A percentile compares a stretch with the other conserved stretches of the same genome.
Evolutionary conservation across 2,113 vertebrate genomes (phyloP).

Genomic region (Pomatorhinus ruficollis): DNA sequence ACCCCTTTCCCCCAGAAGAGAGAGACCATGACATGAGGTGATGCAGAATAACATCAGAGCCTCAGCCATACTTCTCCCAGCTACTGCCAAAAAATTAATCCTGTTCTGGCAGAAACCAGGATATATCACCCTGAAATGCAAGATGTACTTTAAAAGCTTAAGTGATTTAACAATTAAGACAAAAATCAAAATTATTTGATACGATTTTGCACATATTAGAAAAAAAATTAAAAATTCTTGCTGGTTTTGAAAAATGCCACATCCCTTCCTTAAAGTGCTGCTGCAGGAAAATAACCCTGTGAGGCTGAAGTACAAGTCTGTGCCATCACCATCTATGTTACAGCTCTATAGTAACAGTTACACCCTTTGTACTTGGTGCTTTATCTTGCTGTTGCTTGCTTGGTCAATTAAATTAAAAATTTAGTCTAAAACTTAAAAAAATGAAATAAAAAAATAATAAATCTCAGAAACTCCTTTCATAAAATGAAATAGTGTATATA

Average conservation of each 20-base stretch:
- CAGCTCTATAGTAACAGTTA: background rate
- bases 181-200: background rate
- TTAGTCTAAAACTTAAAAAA: background rate
- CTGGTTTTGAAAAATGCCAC: background rate
- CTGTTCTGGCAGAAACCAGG: background rate
- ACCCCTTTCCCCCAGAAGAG: background rate
- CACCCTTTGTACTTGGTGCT: background rate
- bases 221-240: background rate
- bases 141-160: background rate
- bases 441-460: background rate
- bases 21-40: background rate
- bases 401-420: background rate
- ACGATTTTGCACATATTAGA: background rate
- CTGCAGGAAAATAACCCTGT: background rate
- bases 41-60: background rate
- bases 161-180: background rate
- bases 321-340: background rate
- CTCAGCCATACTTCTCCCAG: background rate
- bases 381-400: background rate
- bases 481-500: background rate
- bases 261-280: background rate
- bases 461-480: background rate
- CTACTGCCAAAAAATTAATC: background rate
- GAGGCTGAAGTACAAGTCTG: background rate
- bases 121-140: background rate